Evolutionary conservation across 2,888 invertebrate species (phyloP), one percentile per base, ranked within the genome.

Genomic region (Julus scanicus): DNA sequence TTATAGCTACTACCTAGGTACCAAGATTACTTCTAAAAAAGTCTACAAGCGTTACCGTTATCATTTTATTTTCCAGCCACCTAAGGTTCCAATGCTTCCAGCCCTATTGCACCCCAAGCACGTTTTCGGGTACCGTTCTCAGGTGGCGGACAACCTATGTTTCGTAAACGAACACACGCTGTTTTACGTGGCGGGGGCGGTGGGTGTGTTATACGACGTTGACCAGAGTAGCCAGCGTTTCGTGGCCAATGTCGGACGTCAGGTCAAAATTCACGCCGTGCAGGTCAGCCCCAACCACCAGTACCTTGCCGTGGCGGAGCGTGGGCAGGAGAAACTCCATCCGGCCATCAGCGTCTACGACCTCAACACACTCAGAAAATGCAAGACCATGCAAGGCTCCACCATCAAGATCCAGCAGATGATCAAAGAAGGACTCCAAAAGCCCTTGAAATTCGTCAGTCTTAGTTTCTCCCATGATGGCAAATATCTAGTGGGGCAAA

Each of bases 381-480:
- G 92, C 29, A 90, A 92, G 89, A 92, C 92, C 89, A 92, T 92
- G 89, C 90, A 92, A 83, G 93, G 93, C 89, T 91, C 92, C 3
- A 84, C 40, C 40, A 44, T 84, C 17, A 90, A 93, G 53, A 92
- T 91, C 87, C 92, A 92, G 57, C 94, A 93, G 88, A 84, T 84
- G 84, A 95, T 95, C 91, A 96, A 95, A 91, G 71, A 87, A 0
- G 39, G 39, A 1, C 40, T 44, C 15, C 87, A 84, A 48, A 84
- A 71, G 6, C 44, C 48, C 40, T 17, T 49, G 49, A 80, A 83
- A 83, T 88, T 84, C 49, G 94, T 95, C 15, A 94, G 95, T 88
- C 93, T 97, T 0, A 94, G 95, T 48, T 97, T 98, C 91, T 96
- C 96, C 0, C 95, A 93, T 89, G 98, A 98, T 92, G 96, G 95